Evolutionary conservation across 2,888 invertebrate species (phyloP), one percentile per base, ranked within the genome.

Genomic region (Torymus aiolomorphi): DNA sequence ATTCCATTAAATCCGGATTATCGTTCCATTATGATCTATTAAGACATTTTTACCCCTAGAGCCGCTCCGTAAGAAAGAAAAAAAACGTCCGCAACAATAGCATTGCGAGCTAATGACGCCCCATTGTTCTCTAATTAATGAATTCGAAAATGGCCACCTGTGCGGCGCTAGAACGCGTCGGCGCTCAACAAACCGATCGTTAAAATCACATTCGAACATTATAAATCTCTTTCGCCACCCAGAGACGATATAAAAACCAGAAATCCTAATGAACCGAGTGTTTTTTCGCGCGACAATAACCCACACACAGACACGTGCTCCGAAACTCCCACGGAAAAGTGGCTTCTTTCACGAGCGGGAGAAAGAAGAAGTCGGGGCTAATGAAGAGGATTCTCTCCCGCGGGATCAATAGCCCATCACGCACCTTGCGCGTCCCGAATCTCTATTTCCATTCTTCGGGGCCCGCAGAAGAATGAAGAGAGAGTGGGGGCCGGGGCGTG

Each of bases 401-500:
- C n/a, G 57, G 63, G 74, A 78, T 78, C 78, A 74, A 78, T 78
- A 65, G 79, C 75, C 42, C 13, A 59, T 42, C 63, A 49, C 63
- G 70, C 76, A 63, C 63, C 70, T 67, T 69, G 52, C 72, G 63
- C 3, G 66, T 42, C 8, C 42, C 42, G 42, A 42, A 42, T 42
- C 42, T 42, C 42, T 42, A 8, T 42, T 42, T 42, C 42, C 42
- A 42, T 42, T 42, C 42, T 42, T 8, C 42, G 42, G 8, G 42
- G 42, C 42, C 42, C 42, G 42, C 42, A 52, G 57, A 72, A 69
- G 42, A 51, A 52, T 51, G 24, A 54, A 31, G 54, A 49, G 66
- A 20, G 71, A 56, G 57, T 62, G 67, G 31, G 52, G 51, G 12
- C 56, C 70, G 77, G 80, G 82, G 84, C 83, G 84, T 83, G 83